phyloP scores from a whole-genome alignment of 2,113 vertebrate genomes.

The Sprattus sprattus region DNA sequence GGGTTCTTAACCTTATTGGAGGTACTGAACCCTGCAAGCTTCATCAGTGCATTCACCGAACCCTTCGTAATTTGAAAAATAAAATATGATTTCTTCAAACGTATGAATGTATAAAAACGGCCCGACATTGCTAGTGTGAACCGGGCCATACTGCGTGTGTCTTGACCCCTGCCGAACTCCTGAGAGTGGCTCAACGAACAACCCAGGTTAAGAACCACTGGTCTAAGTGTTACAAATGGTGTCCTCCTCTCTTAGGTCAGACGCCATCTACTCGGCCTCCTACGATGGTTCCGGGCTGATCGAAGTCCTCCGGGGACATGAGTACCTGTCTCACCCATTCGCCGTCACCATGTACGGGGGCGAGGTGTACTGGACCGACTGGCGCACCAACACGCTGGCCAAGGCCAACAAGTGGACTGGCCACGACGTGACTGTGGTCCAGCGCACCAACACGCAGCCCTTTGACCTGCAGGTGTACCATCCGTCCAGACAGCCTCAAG shows the following conservation, averaged over 20 bases:
- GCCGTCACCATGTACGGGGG: conserved; percentile 95
- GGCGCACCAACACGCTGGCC: conserved; percentile 94
- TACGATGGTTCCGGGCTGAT: conserved; percentile 94
- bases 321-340: conserved; percentile 94
- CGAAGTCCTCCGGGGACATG: conserved; percentile 93
- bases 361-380: conserved; percentile 98
- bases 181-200: too few relatives aligned
- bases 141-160: too few relatives aligned
- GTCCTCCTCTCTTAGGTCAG: conserved; percentile 74
- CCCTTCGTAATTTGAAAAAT: too few relatives aligned
- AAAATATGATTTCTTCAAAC: too few relatives aligned
- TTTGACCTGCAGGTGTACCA: conserved; percentile 98
- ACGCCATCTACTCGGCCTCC: conserved; percentile 93
- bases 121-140: too few relatives aligned
- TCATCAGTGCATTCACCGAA: too few relatives aligned
- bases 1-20: too few relatives aligned
- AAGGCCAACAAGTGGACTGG: conserved; percentile 99
- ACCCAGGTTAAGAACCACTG: too few relatives aligned
- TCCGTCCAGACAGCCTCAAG: conserved; percentile 91
- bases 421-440: conserved; percentile 93
- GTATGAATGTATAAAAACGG: too few relatives aligned
- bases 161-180: too few relatives aligned
- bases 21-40: too few relatives aligned
- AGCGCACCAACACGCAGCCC: conserved; percentile 95
- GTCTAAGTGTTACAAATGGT: neutral